These are phyloP conservation scores for Pocillopora grandis DNA, from an alignment of 92 coral and sea anemone genomes.

Conservation along the genomic window DNA sequence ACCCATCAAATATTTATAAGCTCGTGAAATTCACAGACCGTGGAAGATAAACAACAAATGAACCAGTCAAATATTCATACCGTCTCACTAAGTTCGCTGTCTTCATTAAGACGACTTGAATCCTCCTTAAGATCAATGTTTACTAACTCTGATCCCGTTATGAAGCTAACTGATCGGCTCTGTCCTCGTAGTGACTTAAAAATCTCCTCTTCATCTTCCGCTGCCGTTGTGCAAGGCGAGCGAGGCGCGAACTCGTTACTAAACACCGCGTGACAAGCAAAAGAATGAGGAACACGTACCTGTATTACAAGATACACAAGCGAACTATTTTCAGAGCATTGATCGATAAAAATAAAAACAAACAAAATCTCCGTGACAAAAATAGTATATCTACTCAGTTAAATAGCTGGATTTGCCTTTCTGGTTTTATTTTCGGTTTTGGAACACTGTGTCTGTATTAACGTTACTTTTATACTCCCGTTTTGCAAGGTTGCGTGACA, in stretches of 20 bases:
- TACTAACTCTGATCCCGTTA: constrained; percentile 59
- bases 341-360: no score
- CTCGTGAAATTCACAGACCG: background rate
- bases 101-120: constrained; percentile 29
- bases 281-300: background rate
- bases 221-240: constrained; percentile 43
- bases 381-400: no score
- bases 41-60: background rate
- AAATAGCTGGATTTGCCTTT: no score
- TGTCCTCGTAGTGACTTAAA: constrained; percentile 37
- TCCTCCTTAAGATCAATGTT: constrained; percentile 68
- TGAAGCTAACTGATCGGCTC: constrained; percentile 63
- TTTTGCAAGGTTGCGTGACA: no score
- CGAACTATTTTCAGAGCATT: background rate
- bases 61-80: constrained; percentile 27
- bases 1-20: constrained; percentile 8
- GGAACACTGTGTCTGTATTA: no score
- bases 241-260: background rate
- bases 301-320: background rate
- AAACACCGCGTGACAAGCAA: background rate
- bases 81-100: constrained; percentile 50
- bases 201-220: constrained; percentile 11
- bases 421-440: no score
- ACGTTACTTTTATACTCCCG: no score
- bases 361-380: no score